phyloP scores from a whole-genome alignment of 2,797 vertebrate genomes.

The Peromyscus melanophrys region DNA sequence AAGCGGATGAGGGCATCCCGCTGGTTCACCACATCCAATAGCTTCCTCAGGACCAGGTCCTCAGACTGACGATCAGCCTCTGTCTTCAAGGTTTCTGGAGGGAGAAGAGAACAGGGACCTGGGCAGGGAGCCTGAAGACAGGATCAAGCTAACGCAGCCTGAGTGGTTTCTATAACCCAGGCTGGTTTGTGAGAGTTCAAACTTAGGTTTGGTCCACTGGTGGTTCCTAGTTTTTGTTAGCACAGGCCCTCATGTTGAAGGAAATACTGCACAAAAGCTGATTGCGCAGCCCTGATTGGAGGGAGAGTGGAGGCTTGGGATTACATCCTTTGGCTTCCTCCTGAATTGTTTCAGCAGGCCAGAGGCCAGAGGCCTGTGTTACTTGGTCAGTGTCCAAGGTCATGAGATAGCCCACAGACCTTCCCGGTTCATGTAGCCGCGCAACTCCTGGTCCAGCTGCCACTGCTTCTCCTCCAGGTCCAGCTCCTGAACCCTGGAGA shows the following conservation, averaged over 20 bases:
- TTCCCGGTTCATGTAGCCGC: slow-evolving; percentile 91
- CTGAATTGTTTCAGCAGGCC: background rate
- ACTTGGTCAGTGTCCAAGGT: background rate
- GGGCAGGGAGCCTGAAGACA: background rate
- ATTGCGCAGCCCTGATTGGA: background rate
- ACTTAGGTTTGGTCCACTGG: background rate
- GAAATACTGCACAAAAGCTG: background rate
- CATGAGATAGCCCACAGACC: slow-evolving; percentile 86
- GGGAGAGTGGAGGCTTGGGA: background rate
- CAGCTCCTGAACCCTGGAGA: slow-evolving; percentile 93
- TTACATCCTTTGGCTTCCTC: background rate
- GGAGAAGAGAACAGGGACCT: background rate
- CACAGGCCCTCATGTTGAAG: background rate
- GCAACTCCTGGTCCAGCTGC: slow-evolving; percentile 93
- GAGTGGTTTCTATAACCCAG: background rate
- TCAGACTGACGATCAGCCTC: slow-evolving; percentile 90
- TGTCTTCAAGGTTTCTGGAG: slow-evolving; percentile 91
- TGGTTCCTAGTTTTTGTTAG: background rate
- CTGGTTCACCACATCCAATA: slow-evolving; percentile 95
- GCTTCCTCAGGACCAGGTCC: slow-evolving; percentile 90
- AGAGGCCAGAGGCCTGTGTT: background rate
- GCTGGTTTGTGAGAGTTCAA: background rate
- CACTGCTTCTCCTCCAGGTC: slow-evolving; percentile 96
- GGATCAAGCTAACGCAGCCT: background rate
- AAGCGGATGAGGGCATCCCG: slow-evolving; percentile 94